Evolutionary conservation across 2,113 vertebrate genomes (phyloP).

Genomic region (Micromys minutus): DNA sequence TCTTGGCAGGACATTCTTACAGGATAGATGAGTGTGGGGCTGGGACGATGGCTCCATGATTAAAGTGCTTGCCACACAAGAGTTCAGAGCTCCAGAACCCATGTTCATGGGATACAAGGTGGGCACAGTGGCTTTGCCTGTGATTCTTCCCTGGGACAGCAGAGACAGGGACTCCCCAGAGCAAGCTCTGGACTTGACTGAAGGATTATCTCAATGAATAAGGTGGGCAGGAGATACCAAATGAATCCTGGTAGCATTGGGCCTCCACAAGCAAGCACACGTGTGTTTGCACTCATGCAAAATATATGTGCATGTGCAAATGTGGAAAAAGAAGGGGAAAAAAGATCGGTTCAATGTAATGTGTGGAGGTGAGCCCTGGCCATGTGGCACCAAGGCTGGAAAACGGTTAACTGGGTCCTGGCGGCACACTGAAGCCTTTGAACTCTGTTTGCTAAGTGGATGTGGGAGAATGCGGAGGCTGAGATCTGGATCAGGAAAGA

Average conservation of each 20-base stretch:
- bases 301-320: background rate
- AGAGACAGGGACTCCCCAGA: background rate
- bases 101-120: background rate
- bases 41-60: background rate
- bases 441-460: background rate
- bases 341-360: rapidly evolving
- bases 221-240: no score
- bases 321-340: background rate
- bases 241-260: background rate
- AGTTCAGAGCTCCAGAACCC: background rate
- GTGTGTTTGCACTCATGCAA: background rate
- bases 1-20: background rate
- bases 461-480: background rate
- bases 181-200: background rate
- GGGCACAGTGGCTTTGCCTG: background rate
- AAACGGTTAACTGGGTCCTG: background rate
- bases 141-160: no score
- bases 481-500: background rate
- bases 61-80: background rate
- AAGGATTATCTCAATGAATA: background rate
- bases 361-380: rapidly evolving
- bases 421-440: background rate
- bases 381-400: background rate
- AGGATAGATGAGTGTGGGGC: background rate
- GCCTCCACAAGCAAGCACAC: background rate